Evolutionary conservation across 2,113 vertebrate genomes (phyloP).

Genomic region (Syngnathus scovelli): DNA sequence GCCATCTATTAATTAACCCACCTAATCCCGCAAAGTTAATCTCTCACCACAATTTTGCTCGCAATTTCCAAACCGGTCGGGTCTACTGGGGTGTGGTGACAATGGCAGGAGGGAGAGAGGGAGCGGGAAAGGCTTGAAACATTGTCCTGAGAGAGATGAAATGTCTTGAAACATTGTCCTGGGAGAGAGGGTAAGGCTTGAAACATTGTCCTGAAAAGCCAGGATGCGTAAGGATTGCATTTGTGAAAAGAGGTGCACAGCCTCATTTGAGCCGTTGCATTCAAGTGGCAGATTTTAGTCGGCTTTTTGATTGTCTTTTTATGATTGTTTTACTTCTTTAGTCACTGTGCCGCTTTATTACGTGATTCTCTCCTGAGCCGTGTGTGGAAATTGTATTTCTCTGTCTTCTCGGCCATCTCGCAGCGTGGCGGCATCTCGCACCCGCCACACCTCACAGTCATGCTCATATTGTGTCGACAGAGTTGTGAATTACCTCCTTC

Average conservation of each 20-base stretch:
- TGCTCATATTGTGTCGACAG: constrained; percentile 52
- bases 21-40: constrained; percentile 78
- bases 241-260: constrained; percentile 51
- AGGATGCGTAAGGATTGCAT: constrained; percentile 36
- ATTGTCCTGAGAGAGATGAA: constrained; percentile 29
- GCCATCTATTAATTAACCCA: constrained; percentile 81
- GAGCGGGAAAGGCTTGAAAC: constrained; percentile 20
- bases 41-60: constrained; percentile 73
- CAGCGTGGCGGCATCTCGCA: constrained; percentile 51
- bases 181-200: constrained; percentile 9
- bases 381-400: constrained; percentile 45
- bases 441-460: constrained; percentile 35
- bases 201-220: constrained; percentile 46
- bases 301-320: constrained; percentile 27
- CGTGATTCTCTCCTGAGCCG: constrained; percentile 44
- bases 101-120: constrained; percentile 48
- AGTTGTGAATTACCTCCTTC: constrained; percentile 68
- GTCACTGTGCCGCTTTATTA: constrained; percentile 23
- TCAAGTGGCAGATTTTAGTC: constrained; percentile 42
- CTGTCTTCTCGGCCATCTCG: constrained; percentile 55
- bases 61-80: constrained; percentile 65
- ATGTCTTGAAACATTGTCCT: constrained; percentile 32
- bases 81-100: constrained; percentile 65
- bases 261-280: constrained; percentile 44
- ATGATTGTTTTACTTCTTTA: constrained; percentile 18